phyloP scores from a whole-genome alignment of 35 echinoderm and acorn worm genomes.

The Lytechinus variegatus region DNA sequence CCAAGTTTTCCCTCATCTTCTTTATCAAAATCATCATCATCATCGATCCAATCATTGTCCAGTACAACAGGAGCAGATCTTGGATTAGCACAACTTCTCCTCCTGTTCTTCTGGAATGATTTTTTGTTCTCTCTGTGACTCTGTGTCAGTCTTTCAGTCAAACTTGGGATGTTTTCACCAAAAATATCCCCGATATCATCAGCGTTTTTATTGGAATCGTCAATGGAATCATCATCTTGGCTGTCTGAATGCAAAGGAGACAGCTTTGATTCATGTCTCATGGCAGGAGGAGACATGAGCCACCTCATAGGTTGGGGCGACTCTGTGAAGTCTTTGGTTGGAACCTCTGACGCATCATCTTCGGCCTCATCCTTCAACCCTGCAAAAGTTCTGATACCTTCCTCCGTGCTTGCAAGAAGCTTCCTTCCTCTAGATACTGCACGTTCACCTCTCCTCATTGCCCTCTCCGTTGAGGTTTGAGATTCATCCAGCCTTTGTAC shows the following conservation, averaged over 20 bases:
- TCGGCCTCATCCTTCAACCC: not conserved
- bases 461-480: not conserved
- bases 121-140: not conserved
- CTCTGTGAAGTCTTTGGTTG: not conserved
- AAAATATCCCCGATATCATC: not conserved
- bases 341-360: not conserved
- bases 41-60: constrained; percentile 18
- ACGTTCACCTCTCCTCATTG: not conserved
- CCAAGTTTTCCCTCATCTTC: not conserved
- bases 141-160: constrained; percentile 48
- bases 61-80: not conserved
- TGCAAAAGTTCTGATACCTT: not conserved
- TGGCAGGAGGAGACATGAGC: not conserved
- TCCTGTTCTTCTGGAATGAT: not conserved
- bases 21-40: not conserved
- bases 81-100: constrained; percentile 35
- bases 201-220: not conserved
- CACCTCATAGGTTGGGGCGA: constrained; percentile 22
- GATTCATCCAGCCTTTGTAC: not conserved
- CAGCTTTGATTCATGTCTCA: not conserved
- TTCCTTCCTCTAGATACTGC: not conserved
- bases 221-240: not conserved
- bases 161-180: constrained; percentile 32
- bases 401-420: not conserved
- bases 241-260: not conserved